Percentiles rank a stretch among this genome's conserved stretches.
These are phyloP conservation scores for zebrafish (Danio rerio) DNA, from an alignment of 2,113 vertebrate genomes.

Conservation along the genomic window DNA sequence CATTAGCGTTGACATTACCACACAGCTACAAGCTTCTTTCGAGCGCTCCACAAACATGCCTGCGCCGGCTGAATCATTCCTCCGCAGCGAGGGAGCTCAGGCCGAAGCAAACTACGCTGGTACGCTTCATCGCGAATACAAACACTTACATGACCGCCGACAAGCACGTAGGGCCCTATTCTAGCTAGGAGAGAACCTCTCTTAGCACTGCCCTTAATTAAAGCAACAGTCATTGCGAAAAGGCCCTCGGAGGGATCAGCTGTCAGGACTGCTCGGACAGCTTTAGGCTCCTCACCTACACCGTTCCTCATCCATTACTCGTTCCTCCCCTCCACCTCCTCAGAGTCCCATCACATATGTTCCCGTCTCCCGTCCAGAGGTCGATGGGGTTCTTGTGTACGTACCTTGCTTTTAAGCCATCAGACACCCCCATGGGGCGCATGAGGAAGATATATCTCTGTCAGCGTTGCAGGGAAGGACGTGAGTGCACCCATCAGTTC, in stretches of 20 bases:
- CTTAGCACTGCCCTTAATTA: slow-evolving; percentile 91
- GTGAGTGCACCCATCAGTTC: slow-evolving; percentile 62
- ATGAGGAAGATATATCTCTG: slow-evolving; percentile 73
- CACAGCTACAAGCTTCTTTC: slow-evolving; percentile 87
- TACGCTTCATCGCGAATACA: slow-evolving; percentile 40
- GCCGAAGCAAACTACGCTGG: slow-evolving; percentile 33
- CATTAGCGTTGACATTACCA: slow-evolving; percentile 96
- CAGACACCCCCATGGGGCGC: slow-evolving; percentile 66
- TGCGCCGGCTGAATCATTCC: slow-evolving; percentile 86
- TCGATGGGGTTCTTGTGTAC: slow-evolving; percentile 68
- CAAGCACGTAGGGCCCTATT: slow-evolving; percentile 66
- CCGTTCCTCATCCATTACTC: slow-evolving; percentile 64
- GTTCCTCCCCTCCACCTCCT: slow-evolving; percentile 12
- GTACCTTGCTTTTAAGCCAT: slow-evolving; percentile 72
- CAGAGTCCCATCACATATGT: slow-evolving; percentile 40
- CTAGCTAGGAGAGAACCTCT: slow-evolving; percentile 77
- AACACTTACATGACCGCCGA: slow-evolving; percentile 29
- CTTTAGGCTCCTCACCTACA: slow-evolving; percentile 76
- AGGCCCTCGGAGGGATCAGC: slow-evolving; percentile 81
- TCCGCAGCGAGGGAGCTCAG: slow-evolving; percentile 52
- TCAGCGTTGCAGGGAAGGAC: slow-evolving; percentile 67
- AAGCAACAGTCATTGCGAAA: slow-evolving; percentile 88
- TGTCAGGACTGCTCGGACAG: slow-evolving; percentile 80
- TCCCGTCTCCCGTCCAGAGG: slow-evolving; percentile 64
- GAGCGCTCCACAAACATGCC: slow-evolving; percentile 91